Base-by-base conservation (phyloP, 2,113 vertebrate genomes). In the Salvelinus sp. region DNA sequence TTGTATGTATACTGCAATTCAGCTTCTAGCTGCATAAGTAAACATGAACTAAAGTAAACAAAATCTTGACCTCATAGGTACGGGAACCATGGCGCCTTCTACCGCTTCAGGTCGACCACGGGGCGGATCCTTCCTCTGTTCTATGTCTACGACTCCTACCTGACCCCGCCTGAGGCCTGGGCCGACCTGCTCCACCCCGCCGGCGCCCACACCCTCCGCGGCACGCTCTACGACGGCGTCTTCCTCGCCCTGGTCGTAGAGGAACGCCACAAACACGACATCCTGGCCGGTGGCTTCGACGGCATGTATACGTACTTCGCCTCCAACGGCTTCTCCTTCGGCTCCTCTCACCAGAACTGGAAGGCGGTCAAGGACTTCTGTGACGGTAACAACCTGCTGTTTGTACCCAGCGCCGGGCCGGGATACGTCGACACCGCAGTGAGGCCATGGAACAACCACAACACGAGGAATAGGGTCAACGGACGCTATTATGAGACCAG, bases 311-410 rank as follows among this genome's bases (percentile, higher is more conserved):
- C 96, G 3, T 97, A 96, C 83, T 97, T 97, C 9, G 95, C 96
- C 22, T 97, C 96, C 81, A 97, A 97, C 0, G 96, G 96, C 30
- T 97, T 97, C 86, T 96, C 96, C 50, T 97, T 95, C 1, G 96
- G 96, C 77, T 97, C 96, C 0, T 97, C 96, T 30, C 95, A 97
- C 86, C 96, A 96, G 91, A 97, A 97, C 92, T 97, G 96, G 96
- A 96, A 95, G 83, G 91, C 92, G 9, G 91, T 96, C 87, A 97
- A 97, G 86, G 89, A 83, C 6, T 97, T 96, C 87, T 97, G 96
- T 0, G 95, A 96, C 2, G 81, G 88, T 50, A 95, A 94, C 88
- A 96, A 96, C 72, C 90, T 97, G 48, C 91, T 96, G 80, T 97
- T 97, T 73, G 91, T 97, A 58, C 96, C 96, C 66, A 96, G 96